These are phyloP conservation scores for Callyntrura sp. DNA, from an alignment of 2,888 invertebrate genomes.

Conservation along the genomic window DNA sequence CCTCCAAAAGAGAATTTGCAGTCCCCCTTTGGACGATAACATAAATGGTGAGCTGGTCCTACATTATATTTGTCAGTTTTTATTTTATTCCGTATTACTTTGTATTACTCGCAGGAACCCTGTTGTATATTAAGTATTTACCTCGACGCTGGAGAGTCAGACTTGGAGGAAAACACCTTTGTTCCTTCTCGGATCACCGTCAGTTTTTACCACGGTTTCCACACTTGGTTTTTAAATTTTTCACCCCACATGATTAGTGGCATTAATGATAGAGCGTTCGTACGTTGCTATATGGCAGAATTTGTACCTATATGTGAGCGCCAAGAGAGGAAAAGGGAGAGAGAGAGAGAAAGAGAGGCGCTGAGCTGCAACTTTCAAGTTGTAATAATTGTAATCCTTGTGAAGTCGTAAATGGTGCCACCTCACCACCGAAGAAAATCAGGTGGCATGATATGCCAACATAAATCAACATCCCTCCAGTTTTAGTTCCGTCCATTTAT, in stretches of 20 bases:
- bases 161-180: conserved; percentile 1
- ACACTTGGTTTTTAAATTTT: conserved; percentile 58
- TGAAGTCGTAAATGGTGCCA: conserved; percentile 65
- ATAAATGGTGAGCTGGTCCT: too few species aligned
- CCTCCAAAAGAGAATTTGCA: too few species aligned
- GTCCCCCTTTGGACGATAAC: too few species aligned
- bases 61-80: too few species aligned
- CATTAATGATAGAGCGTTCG: conserved; percentile 2
- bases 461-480: conserved; percentile 83
- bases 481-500: conserved; percentile 71
- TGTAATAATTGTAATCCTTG: not conserved
- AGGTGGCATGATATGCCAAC: conserved; percentile 81
- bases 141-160: conserved; percentile 13
- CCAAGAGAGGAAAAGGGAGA: not conserved
- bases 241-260: conserved; percentile 1
- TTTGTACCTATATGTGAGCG: not conserved
- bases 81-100: too few species aligned
- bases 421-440: conserved; percentile 79
- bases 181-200: conserved; percentile 11
- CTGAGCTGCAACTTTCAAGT: not conserved
- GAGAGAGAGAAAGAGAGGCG: not conserved
- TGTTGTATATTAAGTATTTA: not conserved
- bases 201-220: conserved; percentile 60
- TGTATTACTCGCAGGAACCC: too few species aligned
- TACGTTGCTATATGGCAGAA: not conserved